phyloP scores from a whole-genome alignment of 2,797 vertebrate genomes.

The Arrhamphus sclerolepis region DNA sequence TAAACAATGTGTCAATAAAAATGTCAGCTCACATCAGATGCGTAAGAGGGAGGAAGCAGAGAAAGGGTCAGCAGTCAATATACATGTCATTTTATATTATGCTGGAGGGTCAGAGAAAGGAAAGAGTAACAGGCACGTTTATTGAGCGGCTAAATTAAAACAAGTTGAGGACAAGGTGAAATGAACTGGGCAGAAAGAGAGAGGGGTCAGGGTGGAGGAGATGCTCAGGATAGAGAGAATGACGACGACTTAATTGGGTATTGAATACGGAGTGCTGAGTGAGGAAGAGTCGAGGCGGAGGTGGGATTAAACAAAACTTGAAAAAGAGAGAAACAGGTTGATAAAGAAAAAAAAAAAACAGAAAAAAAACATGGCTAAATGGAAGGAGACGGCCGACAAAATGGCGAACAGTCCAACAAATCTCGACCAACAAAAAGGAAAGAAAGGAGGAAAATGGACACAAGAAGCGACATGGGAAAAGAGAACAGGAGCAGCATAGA shows the following conservation, averaged over 20 bases:
- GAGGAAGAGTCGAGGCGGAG: not conserved
- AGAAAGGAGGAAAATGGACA: constrained; percentile 50
- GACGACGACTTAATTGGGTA: constrained; percentile 12
- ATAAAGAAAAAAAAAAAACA: constrained; percentile 47
- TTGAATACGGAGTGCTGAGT: not conserved
- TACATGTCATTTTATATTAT: constrained; percentile 44
- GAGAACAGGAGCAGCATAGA: constrained; percentile 50
- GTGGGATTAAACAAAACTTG: constrained; percentile 39
- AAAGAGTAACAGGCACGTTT: not conserved
- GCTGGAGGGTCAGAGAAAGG: constrained; percentile 14
- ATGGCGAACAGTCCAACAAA: constrained; percentile 46
- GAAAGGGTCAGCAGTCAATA: constrained; percentile 42
- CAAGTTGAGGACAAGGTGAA: not conserved
- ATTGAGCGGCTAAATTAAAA: constrained; percentile 14
- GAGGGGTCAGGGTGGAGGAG: constrained; percentile 14
- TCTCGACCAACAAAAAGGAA: constrained; percentile 35
- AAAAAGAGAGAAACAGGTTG: constrained; percentile 7
- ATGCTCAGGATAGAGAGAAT: constrained; percentile 26
- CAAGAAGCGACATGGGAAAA: constrained; percentile 45
- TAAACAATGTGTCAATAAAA: constrained; percentile 68
- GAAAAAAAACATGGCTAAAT: constrained; percentile 41
- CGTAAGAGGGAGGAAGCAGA: constrained; percentile 14
- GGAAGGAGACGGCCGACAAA: constrained; percentile 35
- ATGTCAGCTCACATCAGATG: constrained; percentile 49
- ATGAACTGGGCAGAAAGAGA: constrained; percentile 10